Evolutionary conservation across 2,888 invertebrate genomes (phyloP), one percentile per base, ranked within the genome.

Genomic region (Epistrophe grossulariae): DNA sequence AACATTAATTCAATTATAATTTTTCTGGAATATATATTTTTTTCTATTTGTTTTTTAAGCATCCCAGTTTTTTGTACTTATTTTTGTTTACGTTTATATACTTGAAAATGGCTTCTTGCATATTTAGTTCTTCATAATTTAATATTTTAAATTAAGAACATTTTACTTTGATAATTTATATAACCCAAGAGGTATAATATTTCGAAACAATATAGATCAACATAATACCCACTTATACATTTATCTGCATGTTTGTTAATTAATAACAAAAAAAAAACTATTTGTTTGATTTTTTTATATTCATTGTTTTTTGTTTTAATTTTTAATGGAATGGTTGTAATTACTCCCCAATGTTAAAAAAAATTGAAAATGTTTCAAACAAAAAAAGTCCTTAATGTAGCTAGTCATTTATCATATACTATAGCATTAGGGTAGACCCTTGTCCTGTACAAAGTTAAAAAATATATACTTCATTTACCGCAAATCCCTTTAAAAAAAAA

Each of bases 321-420:
- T 76, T 77, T 60, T 73, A 59, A 79, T 79, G 87, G 87, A 83
- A 87, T 87, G 87, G 71, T 83, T 87, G 83, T 87, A 68, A 83
- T 72, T 79, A 76, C 66, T 79, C 66, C 83, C 83, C 43, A 55
- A 72, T 73, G 71, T 83, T 79, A 24, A 70, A 64, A 77, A 28
- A 59, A 83, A 19, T 70, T 79, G 43, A 79, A 79, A 24, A 79
- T 66, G 66, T 79, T 55, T 9, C 9, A 15, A 48, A 71, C 6
- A 79, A 79, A 60, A 38, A 70, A n/a, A 68, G n/a, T 74, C 77
- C 78, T 74, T 85, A 68, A 38, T 60, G 87, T 87, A 87, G 82
- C 62, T 64, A 85, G 43, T 70, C 55, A 70, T 45, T 45, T 43
- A 24, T 81, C 79, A 79, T 78, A 35, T 74, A 83, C 1, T 35